A percentile compares a stretch with the other conserved stretches of the same genome.
phyloP scores from a whole-genome alignment of 1,140 invertebrate species.

The Orius laevigatus region DNA sequence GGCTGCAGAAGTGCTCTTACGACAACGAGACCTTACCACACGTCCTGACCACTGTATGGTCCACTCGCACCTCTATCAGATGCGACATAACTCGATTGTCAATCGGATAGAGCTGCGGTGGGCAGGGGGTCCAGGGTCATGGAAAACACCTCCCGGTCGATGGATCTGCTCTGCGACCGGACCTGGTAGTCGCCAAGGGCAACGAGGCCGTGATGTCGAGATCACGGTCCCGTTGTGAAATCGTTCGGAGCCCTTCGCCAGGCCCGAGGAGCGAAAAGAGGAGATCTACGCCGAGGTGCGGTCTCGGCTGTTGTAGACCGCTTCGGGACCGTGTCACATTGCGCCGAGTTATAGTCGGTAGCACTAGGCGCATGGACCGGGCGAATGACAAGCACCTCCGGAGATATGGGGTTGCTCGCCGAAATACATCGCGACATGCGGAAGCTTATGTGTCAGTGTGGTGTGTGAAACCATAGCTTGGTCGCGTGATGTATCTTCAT shows the following conservation, averaged over 20 bases:
- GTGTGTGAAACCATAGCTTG: constrained; percentile 20
- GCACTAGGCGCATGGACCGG: constrained; percentile 3
- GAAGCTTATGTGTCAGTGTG: constrained; percentile 19
- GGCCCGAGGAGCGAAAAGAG: constrained; percentile 16
- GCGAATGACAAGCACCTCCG: constrained; percentile 1
- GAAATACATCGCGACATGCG: constrained; percentile 16
- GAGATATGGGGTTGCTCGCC: background rate
- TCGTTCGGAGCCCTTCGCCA: constrained; percentile 16
- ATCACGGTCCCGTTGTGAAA: constrained; percentile 28
- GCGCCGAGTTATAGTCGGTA: constrained; percentile 1
- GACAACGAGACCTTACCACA: background rate
- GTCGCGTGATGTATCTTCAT: constrained; percentile 22
- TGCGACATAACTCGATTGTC: constrained; percentile 1
- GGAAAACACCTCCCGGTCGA: constrained; percentile 14
- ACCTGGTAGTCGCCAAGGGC: constrained; percentile 23
- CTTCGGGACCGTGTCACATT: background rate
- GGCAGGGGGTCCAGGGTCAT: too few relatives aligned
- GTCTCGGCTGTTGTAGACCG: background rate
- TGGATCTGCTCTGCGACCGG: constrained; percentile 19
- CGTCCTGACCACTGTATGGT: constrained; percentile 1
- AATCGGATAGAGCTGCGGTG: background rate
- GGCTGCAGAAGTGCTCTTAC: constrained; percentile 12
- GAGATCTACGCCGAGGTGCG: constrained; percentile 19
- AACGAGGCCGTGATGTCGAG: constrained; percentile 21
- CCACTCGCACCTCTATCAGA: background rate